Base-by-base conservation (phyloP, 2,113 vertebrate species). In the Calyptommatus sinebrachiatus region DNA sequence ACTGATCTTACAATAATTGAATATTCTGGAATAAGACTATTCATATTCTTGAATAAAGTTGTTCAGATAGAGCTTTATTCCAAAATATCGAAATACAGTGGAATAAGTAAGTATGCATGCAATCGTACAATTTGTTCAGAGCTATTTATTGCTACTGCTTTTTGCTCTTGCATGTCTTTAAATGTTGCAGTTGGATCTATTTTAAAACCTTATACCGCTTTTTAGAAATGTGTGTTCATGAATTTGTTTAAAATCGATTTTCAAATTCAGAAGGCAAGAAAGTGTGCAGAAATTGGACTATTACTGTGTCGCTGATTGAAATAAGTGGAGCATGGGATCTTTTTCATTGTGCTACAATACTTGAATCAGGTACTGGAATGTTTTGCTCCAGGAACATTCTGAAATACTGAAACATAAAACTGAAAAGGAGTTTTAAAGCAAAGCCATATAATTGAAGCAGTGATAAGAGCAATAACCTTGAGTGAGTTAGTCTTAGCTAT, bases 401-500 rank as follows among this genome's bases (percentile, higher is more conserved):
- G 21, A 81, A 78, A 86, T 86, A 74, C 68, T 82, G 81, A 60
- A 77, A 22, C 71, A 4, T 35, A 26, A 1, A 1, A 85, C 76
- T 75, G n/a, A 84, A 53, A 84, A 57, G 53, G 24, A 74, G 45
- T 65, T 46, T 70, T 29, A 31, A 57, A 35, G 71, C 73, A 78
- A 87, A 89, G 73, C 65, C 69, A 10, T 12, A 62, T 73, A 71
- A 84, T 67, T 76, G 88, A 83, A 81, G 28, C 20, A 26, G 76
- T 83, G 86, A 87, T 85, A 89, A 92, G 81, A 48, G 45, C 85
- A 76, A 83, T 90, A 87, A 83, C 83, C 84, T 86, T 86, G 84
- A 35, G 9, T 14, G 71, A 87, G 45, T 26, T 62, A 88, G 84
- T 29, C 0, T 0, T 57, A 65, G 5, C 84, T 91, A 89, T 88